Evolutionary conservation across 2,888 invertebrate genomes (phyloP), one percentile per base, ranked within the genome.

Genomic region (Anthophora plumipes): DNA sequence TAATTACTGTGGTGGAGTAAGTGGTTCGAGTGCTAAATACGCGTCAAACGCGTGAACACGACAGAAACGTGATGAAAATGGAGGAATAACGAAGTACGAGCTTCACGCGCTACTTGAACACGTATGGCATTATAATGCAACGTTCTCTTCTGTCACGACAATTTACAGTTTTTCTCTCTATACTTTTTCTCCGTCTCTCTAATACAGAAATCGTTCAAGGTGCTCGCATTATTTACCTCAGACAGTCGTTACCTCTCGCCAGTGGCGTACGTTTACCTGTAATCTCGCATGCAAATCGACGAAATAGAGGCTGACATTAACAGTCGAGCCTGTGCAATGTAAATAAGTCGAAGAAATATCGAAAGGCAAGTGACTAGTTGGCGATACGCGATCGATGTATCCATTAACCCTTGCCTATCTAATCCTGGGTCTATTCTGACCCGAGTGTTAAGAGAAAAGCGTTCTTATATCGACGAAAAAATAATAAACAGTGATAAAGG

Each of bases 251-350:
- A 8, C 11, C 22, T 17, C 22, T 17, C 20, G 22, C 1, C 25
- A 39, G 8, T 17, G 31, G 37, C 20, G 61, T n/a, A 48, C 61
- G 4, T 63, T 61, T 67, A 22, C 41, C 43, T 22, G 41, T 57
- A 77, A 77, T 77, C 61, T 68, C n/a, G 67, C 55, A 61, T 61
- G 75, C 77, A 75, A 77, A 75, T 77, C 67, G 46, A 22, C 37
- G 31, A 75, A 75, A 75, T 48, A 61, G 25, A 25, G 31, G 67
- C 75, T 55, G 67, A 68, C 55, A 68, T 77, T 77, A 77, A 20
- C 60, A 11, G 43, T 37, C 46, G 12, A 22, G 48, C 5, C 20
- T 25, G 43, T 14, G 43, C 57, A 25, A 41, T 7, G 37, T 60
- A 59, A 59, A 60, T 63, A 59, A 76, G 52, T 31, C 41, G 50